These are phyloP conservation scores for Cecidostiba fungosa DNA, from an alignment of 2,888 invertebrate species.

Conservation along the genomic window DNA sequence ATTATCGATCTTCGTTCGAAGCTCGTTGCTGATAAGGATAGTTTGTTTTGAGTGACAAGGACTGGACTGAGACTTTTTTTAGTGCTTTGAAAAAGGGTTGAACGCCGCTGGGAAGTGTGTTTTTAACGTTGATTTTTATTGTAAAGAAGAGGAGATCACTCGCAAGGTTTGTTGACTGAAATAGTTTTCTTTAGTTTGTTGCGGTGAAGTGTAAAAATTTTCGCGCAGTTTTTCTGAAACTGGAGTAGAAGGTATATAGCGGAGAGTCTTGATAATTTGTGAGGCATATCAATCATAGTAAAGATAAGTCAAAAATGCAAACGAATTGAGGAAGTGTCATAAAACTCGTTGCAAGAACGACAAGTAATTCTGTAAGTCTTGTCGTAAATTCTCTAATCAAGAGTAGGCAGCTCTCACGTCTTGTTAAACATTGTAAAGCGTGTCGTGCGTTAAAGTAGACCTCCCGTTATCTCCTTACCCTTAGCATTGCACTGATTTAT, in stretches of 20 bases:
- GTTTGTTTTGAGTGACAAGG: constrained; percentile 3
- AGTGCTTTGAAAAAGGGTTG: neutral
- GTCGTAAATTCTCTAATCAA: constrained; percentile 27
- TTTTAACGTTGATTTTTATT: neutral
- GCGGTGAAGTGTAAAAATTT: neutral
- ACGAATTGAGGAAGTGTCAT: neutral
- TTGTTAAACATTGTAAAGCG: neutral
- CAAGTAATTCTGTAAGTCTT: constrained; percentile 4
- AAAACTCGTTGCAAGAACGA: neutral
- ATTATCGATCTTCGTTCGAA: neutral
- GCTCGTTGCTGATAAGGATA: neutral
- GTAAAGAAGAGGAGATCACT: neutral
- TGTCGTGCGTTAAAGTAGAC: neutral
- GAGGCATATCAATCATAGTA: constrained; percentile 19
- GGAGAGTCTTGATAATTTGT: neutral
- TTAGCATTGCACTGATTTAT: constrained; percentile 26
- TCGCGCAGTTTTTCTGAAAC: neutral
- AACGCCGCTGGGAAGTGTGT: neutral
- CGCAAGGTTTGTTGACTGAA: neutral
- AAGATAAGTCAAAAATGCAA: neutral
- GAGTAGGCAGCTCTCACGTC: neutral
- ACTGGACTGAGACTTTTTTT: neutral
- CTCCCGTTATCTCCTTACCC: constrained; percentile 15
- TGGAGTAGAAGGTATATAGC: constrained; percentile 2
- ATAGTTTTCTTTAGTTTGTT: neutral